Evolutionary conservation across 2,113 vertebrate species (phyloP), one percentile per base, ranked within the genome.

Genomic region (Amblyopsis rosae): DNA sequence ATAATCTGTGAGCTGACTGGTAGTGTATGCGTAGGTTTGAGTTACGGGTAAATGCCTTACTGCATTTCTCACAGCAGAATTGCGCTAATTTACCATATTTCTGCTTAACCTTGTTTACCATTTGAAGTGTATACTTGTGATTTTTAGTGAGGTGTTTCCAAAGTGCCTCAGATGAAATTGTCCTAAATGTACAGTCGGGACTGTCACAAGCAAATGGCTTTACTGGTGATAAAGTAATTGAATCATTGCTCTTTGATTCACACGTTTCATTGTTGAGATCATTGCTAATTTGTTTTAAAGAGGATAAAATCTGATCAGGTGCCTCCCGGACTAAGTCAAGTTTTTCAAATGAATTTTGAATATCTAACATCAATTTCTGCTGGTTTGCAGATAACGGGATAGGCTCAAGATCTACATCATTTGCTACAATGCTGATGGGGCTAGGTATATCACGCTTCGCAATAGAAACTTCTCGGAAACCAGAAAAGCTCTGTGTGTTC

Each of bases 21-120:
- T 95, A 99, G 80, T 99, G 97, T 8, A 94, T 92, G 66, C 95
- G 93, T 55, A 98, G 96, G 82, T 98, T 99, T 17, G 97, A 98
- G 88, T 99, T 99, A 54, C 97, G 94, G 6, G 97, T 99, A 83
- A 98, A 99, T 0, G 95, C 92, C 91, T 98, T 99, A 35, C 86
- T 92, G 82, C 97, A 99, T 60, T 93, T 94, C 72, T 95, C 86
- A 85, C 97, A 99, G 81, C 93, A 94, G 84, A 97, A 99, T 0
- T 96, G 97, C 53, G 97, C 95, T 73, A 95, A 96, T 59, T 95
- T 96, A 56, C 95, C 91, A 1, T 96, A 95, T 70, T 93, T 93
- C 64, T 96, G 98, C 84, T 96, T 98, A 59, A 96, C 93, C 74
- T 90, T 92, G 65, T 94, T 90, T 33, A 99, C 93, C 95, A 95